Evolutionary conservation across 1,140 invertebrate genomes (phyloP), one percentile per base, ranked within the genome.

Genomic region (Musca domestica): DNA sequence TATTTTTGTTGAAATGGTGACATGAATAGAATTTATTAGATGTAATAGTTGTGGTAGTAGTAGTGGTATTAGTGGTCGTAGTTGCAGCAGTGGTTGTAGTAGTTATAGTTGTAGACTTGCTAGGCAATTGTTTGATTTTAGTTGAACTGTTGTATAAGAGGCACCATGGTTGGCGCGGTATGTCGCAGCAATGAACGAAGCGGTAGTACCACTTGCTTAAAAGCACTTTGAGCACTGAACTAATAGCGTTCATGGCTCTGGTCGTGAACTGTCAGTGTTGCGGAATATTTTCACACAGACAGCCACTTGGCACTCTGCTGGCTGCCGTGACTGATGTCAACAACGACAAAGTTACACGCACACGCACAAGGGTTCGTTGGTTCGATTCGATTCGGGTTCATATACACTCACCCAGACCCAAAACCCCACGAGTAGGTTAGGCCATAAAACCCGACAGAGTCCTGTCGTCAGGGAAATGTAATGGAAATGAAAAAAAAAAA

Each of bases 261-360:
- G 69, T 61, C 74, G 77, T 80, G 76, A 75, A 80, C 77, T 74
- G 68, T 61, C 65, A 69, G 64, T 51, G 64, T 54, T 64, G 67
- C 64, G 52, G 67, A 67, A 67, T 69, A 52, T 65, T 65, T 61
- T 61, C 56, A 61, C 56, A 61, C 56, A 41, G 34, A 61, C 56
- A 61, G 56, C 51, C n/a, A 19, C 30, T 54, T 27, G 49, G 49
- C 30, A 66, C 47, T 49, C 46, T 27, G 22, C 27, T 34, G 54
- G 41, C 68, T 71, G 71, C 68, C 68, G 72, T 66, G 71, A 64
- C 52, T 67, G 52, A 64, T 52, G 34, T 25, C 6, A 52, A 51
- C 10, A 48, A 66, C 22, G 51, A 58, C 49, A 51, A 19, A 9
- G 4, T 19, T 51, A 51, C 49, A 51, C 49, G 49, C 17, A 51